Percentiles rank a stretch among this genome's conserved stretches.
Conservation (phyloP, 2,797 vertebrate species). For the Gymnopithys bicolor region DNA sequence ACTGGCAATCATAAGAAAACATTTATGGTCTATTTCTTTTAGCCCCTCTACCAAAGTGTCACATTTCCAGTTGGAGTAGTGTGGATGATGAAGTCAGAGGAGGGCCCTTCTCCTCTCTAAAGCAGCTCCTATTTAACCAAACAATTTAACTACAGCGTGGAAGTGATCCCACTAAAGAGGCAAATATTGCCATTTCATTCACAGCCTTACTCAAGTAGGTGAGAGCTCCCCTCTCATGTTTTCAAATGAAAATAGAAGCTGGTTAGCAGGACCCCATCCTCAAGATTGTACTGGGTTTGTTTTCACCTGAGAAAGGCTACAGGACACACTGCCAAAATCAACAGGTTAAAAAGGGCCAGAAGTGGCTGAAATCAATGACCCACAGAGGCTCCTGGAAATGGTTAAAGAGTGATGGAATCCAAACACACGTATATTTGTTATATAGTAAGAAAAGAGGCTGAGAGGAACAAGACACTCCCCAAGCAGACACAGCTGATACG, state of each 20-base stretch:
- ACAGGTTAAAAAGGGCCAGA: rapidly evolving
- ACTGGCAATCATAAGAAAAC: neutral
- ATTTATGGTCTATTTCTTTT: neutral
- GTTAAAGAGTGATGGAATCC: rapidly evolving
- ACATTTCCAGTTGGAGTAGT: neutral
- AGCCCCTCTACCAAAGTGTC: neutral
- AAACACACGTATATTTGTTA: rapidly evolving
- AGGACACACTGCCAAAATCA: rapidly evolving
- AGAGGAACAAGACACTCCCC: rapidly evolving
- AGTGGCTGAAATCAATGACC: rapidly evolving
- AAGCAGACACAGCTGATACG: rapidly evolving
- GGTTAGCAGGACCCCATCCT: neutral
- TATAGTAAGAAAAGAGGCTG: rapidly evolving
- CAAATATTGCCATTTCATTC: rapidly evolving
- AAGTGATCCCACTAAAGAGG: rapidly evolving
- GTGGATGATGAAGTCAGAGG: neutral
- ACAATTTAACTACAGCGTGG: neutral
- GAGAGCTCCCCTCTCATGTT: neutral
- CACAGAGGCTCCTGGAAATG: rapidly evolving
- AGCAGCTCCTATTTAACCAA: neutral
- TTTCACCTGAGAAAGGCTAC: rapidly evolving
- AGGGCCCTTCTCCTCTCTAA: neutral
- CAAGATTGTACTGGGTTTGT: too few species aligned
- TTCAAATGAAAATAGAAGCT: neutral
- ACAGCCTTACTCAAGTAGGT: too few species aligned